Conservation (phyloP, 2,888 invertebrate species). For the Polyommatus icarus region DNA sequence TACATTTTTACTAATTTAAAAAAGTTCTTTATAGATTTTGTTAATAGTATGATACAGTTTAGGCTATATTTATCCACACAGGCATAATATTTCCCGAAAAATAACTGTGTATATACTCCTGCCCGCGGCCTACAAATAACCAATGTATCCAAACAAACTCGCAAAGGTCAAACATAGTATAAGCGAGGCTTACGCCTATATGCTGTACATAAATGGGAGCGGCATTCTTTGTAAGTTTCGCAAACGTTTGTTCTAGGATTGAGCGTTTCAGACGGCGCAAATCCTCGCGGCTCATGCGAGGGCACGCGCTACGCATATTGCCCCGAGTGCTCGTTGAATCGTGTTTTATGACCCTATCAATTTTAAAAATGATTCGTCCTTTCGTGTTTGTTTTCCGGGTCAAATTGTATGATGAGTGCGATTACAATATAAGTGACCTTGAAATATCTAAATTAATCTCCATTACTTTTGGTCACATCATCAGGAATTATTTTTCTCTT, state of each 20-base stretch:
- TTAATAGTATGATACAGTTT: too few relatives aligned
- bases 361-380: not conserved
- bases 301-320: slow-evolving; percentile 68
- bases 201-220: slow-evolving; percentile 48
- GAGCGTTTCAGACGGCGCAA: slow-evolving; percentile 58
- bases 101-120: too few relatives aligned
- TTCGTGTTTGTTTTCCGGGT: not conserved
- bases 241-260: slow-evolving; percentile 69
- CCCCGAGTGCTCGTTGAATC: slow-evolving; percentile 47
- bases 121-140: not conserved
- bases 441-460: too few relatives aligned
- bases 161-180: not conserved
- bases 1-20: too few relatives aligned
- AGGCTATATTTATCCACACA: too few relatives aligned
- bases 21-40: too few relatives aligned
- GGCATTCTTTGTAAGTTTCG: slow-evolving; percentile 66
- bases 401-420: not conserved
- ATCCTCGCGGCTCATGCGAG: slow-evolving; percentile 65
- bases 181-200: not conserved
- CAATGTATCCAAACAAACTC: not conserved
- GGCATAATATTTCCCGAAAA: too few relatives aligned
- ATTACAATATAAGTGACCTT: too few relatives aligned
- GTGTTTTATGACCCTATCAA: slow-evolving; percentile 54
- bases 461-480: too few relatives aligned
- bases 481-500: too few relatives aligned